Base-by-base conservation (phyloP, 2,797 vertebrate species). In the Yasuhikotakia modesta region DNA sequence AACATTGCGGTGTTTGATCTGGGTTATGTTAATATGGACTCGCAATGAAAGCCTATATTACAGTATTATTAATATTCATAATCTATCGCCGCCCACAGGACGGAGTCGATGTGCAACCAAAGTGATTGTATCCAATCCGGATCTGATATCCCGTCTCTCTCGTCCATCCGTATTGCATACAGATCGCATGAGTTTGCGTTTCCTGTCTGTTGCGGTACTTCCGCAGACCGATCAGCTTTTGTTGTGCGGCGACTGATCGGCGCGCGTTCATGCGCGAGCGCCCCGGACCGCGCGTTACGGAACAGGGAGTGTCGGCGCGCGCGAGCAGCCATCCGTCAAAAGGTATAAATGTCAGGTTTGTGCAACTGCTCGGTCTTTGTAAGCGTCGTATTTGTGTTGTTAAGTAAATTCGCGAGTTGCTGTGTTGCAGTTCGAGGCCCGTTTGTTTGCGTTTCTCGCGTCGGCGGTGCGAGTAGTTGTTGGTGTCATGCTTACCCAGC, bases 241-340 rank as follows among this genome's bases (percentile, higher is more conserved):
- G 60, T 80, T 71, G 72, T 79, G 45, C 27, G 43, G 63, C 45
- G 48, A n/a, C 22, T 46, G 60, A 30, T 57, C 69, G 69, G 69
- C 39, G 60, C 71, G 76, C 76, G 67, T 67, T 70, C 39, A 21
- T 52, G 63, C 69, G 60, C 61, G 70, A 73, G 77, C 39, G 0
- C 70, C 16, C 50, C 39, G 75, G 70, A 53, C 24, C 52, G 17
- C 67, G 53, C n/a, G 13, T 30, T 39, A 53, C 32, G 65, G 3
- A 60, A 66, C 77, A 80, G 70, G 82, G 82, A 83, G 82, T 83
- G 79, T 81, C 75, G 52, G 64, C 4, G 21, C 30, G n/a, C 61
- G 8, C 35, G 10, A 12, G 10, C 12, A 81, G n/a, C 43, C 17
- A 17, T 19, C 55, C 24, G 13, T 14, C 0, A 39, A 27, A 27